phyloP scores from a whole-genome alignment of 1,140 invertebrate genomes.

The Plectrocnemia conspersa region DNA sequence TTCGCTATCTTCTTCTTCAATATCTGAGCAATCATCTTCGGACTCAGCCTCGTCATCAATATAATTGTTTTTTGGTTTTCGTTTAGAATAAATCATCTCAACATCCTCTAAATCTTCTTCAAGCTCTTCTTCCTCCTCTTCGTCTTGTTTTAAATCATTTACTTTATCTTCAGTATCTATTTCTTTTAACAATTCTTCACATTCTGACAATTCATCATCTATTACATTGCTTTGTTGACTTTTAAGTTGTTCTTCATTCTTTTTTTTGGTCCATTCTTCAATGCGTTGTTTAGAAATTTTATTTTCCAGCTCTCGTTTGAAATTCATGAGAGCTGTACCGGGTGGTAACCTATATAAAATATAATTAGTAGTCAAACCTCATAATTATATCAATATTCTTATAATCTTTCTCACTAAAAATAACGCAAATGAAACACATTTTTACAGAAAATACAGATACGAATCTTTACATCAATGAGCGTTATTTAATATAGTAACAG shows the following conservation, averaged over 20 bases:
- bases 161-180: conserved; percentile 35
- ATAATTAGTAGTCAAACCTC: no score
- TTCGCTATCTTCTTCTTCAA: conserved; percentile 39
- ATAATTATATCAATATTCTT: no score
- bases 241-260: conserved; percentile 46
- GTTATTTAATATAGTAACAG: no score
- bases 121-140: conserved; percentile 17
- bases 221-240: conserved; percentile 42
- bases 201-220: conserved; percentile 38
- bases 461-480: no score
- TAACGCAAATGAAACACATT: no score
- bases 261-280: conserved; percentile 59
- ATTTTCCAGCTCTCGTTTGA: conserved; percentile 59
- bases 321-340: conserved; percentile 55
- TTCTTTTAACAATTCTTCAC: conserved; percentile 44
- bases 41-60: conserved; percentile 45
- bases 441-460: no score
- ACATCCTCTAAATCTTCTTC: conserved; percentile 42
- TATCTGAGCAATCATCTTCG: conserved; percentile 39
- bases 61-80: conserved; percentile 39
- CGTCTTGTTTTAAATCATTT: conserved; percentile 22
- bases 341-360: conserved; percentile 53
- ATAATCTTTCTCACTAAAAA: no score
- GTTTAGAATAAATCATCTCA: conserved; percentile 38
- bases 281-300: conserved; percentile 58